Evolutionary conservation across 2,113 vertebrate genomes (phyloP), one percentile per base, ranked within the genome.

Genomic region (Myrmecobius fasciatus): DNA sequence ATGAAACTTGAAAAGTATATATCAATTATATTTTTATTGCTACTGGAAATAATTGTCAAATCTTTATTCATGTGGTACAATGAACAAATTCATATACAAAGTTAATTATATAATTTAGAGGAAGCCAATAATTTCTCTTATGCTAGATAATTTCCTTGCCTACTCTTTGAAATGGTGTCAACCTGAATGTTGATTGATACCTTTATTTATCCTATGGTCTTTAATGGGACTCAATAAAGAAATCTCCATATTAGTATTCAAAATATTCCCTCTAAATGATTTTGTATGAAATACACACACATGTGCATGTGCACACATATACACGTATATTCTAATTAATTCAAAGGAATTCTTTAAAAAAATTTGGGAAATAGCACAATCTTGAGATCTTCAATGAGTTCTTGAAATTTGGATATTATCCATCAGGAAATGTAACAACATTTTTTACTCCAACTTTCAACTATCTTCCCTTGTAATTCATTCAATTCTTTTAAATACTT

Each of bases 401-500:
- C 91, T 94, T 94, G 36, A 95, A 94, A 94, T 89, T 43, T 49
- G 17, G 25, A 91, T 93, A 92, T 52, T 92, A 90, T 53, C 26
- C 54, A 93, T 0, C 28, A 93, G 75, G 92, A 51, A 25, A 54
- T 52, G 22, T 2, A 48, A 92, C 89, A 49, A 89, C 20, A 67
- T 88, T 96, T 96, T 96, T 31, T 8, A 51, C 0, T 52, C 11
- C 17, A 96, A 88, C 91, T 93, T 94, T 53, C 94, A 94, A 10
- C 89, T 91, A 0, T 91, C 31, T 53, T 53, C 10, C 0, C 1
- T 48, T 9, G 0, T 28, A 36, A 93, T 0, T 0, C 0, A 26
- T 10, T 0, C n/a, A 93, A 4, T 88, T 20, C 31, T 93, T 0
- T 0, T 94, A 48, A 90, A 75, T 46, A 94, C 0, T 53, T 53